These are phyloP conservation scores for Macquaria australasica DNA, from an alignment of 2,113 vertebrate genomes.

Conservation along the genomic window DNA sequence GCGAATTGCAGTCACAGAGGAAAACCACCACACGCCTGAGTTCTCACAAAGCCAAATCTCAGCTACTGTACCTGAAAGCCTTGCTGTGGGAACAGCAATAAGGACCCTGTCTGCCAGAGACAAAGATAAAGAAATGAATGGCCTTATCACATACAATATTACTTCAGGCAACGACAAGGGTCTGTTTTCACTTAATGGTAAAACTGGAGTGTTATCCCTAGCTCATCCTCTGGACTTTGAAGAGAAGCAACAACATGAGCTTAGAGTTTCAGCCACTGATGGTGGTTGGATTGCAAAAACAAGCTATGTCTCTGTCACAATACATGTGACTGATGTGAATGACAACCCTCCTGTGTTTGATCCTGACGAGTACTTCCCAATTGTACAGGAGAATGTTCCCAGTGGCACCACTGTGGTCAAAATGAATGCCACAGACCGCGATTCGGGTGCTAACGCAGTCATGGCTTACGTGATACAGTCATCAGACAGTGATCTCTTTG, in stretches of 20 bases:
- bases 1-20: constrained; percentile 92
- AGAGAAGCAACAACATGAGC: constrained; percentile 88
- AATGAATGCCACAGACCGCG: constrained; percentile 90
- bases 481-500: constrained; percentile 97
- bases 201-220: constrained; percentile 90
- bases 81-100: constrained; percentile 87
- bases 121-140: constrained; percentile 93
- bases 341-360: constrained; percentile 94
- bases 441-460: constrained; percentile 92
- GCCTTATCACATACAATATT: constrained; percentile 91
- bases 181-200: constrained; percentile 91
- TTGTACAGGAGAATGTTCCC: constrained; percentile 94
- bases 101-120: constrained; percentile 93
- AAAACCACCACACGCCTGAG: constrained; percentile 95
- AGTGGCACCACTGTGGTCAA: constrained; percentile 95
- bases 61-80: constrained; percentile 90
- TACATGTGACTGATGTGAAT: constrained; percentile 93
- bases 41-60: constrained; percentile 95
- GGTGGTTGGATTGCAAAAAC: constrained; percentile 95
- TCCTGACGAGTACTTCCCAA: constrained; percentile 91
- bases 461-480: constrained; percentile 94
- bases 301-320: constrained; percentile 89
- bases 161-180: constrained; percentile 90
- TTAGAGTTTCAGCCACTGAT: constrained; percentile 91
- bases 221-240: constrained; percentile 93